Evolutionary conservation across 2,113 vertebrate genomes (phyloP).

Genomic region (Cephalopterus ornatus): DNA sequence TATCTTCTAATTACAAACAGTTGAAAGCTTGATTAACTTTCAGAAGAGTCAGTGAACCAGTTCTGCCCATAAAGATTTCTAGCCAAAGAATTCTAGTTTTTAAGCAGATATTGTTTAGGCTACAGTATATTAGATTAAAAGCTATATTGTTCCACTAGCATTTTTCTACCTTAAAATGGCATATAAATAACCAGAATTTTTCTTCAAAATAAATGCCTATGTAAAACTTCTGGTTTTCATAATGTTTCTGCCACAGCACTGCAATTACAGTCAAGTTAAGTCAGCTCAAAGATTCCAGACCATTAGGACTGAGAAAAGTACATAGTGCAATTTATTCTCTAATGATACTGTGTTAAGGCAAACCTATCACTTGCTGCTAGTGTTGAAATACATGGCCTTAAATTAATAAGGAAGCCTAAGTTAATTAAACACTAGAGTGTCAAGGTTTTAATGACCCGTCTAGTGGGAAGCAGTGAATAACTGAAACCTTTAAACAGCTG

Average conservation of each 20-base stretch:
- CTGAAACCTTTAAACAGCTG: background rate
- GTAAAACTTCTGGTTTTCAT: background rate
- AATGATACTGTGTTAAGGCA: background rate
- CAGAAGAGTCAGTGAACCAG: background rate
- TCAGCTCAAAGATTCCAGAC: constrained; percentile 2
- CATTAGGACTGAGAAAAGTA: background rate
- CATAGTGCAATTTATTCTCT: constrained; percentile 20
- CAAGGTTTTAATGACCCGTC: constrained; percentile 5
- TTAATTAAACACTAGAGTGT: constrained; percentile 28
- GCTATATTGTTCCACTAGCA: background rate
- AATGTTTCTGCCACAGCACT: background rate
- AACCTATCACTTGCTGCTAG: background rate
- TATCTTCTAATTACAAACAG: background rate
- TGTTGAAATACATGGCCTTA: background rate
- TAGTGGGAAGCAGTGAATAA: background rate
- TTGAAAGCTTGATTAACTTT: constrained; percentile 9
- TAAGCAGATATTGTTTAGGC: background rate
- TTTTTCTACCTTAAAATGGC: background rate
- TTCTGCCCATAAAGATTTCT: background rate
- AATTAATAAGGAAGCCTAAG: background rate
- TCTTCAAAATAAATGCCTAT: background rate
- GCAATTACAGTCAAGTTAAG: constrained; percentile 13
- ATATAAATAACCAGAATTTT: background rate
- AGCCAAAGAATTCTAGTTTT: background rate
- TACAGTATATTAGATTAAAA: background rate